Conservation (phyloP, 2,797 vertebrate species). For the Pampus argenteus region DNA sequence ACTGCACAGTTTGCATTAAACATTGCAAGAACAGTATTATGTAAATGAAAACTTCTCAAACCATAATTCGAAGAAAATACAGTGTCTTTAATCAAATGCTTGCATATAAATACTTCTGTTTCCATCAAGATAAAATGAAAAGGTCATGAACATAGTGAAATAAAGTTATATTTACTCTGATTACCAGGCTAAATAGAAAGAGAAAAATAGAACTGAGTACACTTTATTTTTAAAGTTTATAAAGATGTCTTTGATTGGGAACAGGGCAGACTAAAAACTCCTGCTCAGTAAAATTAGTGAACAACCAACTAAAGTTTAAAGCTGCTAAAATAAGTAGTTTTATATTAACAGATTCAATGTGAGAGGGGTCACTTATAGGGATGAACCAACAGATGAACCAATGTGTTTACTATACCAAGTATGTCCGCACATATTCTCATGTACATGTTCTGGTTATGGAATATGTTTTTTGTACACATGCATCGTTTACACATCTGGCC, state of each 20-base stretch:
- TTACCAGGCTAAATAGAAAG: neutral
- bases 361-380: too few relatives aligned
- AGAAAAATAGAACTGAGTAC: neutral
- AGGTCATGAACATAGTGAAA: neutral
- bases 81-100: neutral
- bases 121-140: neutral
- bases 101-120: constrained; percentile 7
- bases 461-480: neutral
- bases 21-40: too few relatives aligned
- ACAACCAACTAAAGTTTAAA: too few relatives aligned
- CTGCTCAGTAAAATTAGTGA: neutral
- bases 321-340: too few relatives aligned
- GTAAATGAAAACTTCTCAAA: neutral
- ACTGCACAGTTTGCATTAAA: neutral
- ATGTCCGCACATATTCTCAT: too few relatives aligned
- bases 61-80: neutral
- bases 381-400: too few relatives aligned
- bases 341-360: too few relatives aligned
- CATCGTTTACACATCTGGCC: constrained; percentile 3
- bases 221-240: neutral
- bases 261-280: neutral
- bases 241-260: neutral
- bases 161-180: neutral
- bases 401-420: too few relatives aligned
- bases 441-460: too few relatives aligned